A percentile compares a stretch with the other conserved stretches of the same genome.
Evolutionary conservation across 2,113 vertebrate genomes (phyloP).

Genomic region (Ibidorhyncha struthersii): DNA sequence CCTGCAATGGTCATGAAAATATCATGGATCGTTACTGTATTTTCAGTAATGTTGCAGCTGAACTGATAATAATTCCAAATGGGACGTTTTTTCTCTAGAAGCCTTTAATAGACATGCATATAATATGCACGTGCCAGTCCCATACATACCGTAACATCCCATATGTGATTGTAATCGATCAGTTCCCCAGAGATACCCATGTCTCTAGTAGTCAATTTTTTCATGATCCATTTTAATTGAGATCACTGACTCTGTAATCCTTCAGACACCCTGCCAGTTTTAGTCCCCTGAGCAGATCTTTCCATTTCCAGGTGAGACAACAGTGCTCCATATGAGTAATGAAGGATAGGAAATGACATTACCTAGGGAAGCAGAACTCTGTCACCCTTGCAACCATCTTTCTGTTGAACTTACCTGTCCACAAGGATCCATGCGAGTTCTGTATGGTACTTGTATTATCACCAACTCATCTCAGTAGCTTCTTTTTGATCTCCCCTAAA

Average conservation of each 20-base stretch:
- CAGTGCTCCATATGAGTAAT: neutral
- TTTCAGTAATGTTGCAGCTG: neutral
- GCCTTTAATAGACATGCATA: neutral
- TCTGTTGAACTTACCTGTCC: neutral
- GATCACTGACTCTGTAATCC: neutral
- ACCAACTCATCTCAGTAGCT: neutral
- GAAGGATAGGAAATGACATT: neutral
- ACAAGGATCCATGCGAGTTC: neutral
- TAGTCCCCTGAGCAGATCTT: neutral
- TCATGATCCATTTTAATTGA: neutral
- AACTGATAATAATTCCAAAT: neutral
- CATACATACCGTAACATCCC: accelerated
- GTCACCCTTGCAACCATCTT: neutral
- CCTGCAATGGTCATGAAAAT: neutral
- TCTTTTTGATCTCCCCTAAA: neutral
- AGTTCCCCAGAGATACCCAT: neutral
- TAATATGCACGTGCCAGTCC: neutral
- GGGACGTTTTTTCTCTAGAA: neutral
- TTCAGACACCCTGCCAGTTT: neutral
- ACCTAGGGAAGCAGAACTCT: neutral
- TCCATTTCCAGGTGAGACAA: neutral
- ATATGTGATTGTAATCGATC: neutral
- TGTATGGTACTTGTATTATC: neutral
- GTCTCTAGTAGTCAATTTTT: neutral
- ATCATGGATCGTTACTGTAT: neutral